Base-by-base conservation (phyloP, 2,888 invertebrate species). In the Sthenelais limicola region DNA sequence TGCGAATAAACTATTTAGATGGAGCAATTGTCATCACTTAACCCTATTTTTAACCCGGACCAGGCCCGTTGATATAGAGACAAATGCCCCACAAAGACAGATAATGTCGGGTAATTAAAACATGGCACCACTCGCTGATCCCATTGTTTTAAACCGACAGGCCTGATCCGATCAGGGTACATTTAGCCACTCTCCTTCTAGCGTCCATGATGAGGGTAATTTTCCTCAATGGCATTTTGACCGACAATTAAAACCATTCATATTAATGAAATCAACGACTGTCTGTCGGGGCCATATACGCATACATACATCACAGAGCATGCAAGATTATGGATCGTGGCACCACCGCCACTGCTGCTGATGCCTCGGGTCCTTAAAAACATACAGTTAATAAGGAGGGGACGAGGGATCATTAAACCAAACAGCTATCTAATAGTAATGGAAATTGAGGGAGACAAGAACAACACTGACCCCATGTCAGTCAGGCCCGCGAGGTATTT, bases 191-290 rank as follows among this genome's bases (percentile, higher is more conserved):
- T 52, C n/a, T n/a, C n/a, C n/a, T 52, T 52, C 32, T 33, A 32
- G 15, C 12, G 18, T 21, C 56, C 56, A 56, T 56, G 56, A 56
- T 56, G 56, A 56, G 56, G 56, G 56, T 56, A 56, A 56, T 56
- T 56, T 56, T 32, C 30, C n/a, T 32, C 18, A 56, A 4, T 56
- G 30, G 30, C 33, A 32, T 33, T 56, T n/a, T 4, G 56, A 24
- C 56, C 56, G 12, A 56, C 56, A 56, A 56, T 56, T 56, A 56
- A 32, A 56, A 33, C 32, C 56, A 56, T 56, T 56, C 33, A 56
- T 5, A 33, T 24, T 56, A 56, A 56, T 56, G 56, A n/a, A n/a
- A n/a, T n/a, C n/a, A n/a, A n/a, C n/a, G n/a, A n/a, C n/a, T n/a
- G n/a, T n/a, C n/a, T n/a, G n/a, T n/a, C n/a, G n/a, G n/a, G n/a